Evolutionary conservation across 2,797 vertebrate genomes (phyloP).

Genomic region (Acanthurus tractus): DNA sequence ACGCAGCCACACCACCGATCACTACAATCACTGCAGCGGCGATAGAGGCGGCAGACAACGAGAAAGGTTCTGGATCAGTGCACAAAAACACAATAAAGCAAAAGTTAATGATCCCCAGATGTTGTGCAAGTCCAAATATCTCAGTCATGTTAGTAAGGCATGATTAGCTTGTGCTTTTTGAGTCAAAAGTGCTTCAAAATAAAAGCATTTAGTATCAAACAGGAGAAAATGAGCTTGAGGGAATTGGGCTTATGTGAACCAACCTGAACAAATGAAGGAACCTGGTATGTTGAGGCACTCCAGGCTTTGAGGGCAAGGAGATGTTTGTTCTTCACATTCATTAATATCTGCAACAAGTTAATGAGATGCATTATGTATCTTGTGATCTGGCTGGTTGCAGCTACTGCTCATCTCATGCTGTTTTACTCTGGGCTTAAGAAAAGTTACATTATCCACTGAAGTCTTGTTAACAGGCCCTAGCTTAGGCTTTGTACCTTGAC

Average conservation of each 20-base stretch:
- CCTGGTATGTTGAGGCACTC: constrained; percentile 83
- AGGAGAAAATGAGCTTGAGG: not conserved
- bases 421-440: too few species aligned
- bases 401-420: not conserved
- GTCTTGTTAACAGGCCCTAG: not conserved
- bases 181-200: not conserved
- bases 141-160: not conserved
- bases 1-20: constrained; percentile 62
- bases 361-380: not conserved
- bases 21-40: constrained; percentile 73
- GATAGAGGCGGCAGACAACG: constrained; percentile 66
- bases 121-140: not conserved
- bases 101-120: not conserved
- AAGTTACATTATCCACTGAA: too few species aligned
- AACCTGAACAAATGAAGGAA: constrained; percentile 85
- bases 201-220: not conserved
- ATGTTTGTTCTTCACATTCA: constrained; percentile 79
- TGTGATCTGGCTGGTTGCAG: not conserved
- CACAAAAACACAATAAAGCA: constrained; percentile 15
- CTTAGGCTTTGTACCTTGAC: constrained; percentile 76
- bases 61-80: constrained; percentile 63
- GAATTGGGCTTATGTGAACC: constrained; percentile 8
- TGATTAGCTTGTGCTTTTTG: not conserved
- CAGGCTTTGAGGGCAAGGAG: constrained; percentile 73
- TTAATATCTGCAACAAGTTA: constrained; percentile 79